Evolutionary conservation across 1,140 invertebrate species (phyloP).

Genomic region (Vollenhovia emeryi): DNA sequence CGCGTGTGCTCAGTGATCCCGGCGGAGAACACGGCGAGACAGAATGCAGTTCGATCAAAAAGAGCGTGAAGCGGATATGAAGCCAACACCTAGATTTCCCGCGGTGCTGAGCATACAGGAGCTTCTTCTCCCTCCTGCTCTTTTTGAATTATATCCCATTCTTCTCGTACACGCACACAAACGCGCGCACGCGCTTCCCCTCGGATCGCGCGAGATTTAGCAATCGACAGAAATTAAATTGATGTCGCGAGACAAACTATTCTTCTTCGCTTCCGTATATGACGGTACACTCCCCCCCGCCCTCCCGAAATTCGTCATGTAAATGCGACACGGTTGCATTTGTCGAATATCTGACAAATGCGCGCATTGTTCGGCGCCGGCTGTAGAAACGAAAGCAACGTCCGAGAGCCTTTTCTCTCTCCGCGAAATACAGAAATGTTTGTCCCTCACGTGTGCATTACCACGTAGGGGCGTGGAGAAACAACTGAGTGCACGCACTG

Average conservation of each 20-base stretch:
- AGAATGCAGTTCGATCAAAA: conserved; percentile 7
- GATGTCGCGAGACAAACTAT: neutral
- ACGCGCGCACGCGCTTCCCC: neutral
- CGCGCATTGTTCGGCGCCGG: neutral
- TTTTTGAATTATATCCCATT: conserved; percentile 7
- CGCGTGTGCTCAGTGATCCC: neutral
- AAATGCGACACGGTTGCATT: neutral
- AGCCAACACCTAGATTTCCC: conserved; percentile 7
- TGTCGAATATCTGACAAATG: conserved; percentile 27
- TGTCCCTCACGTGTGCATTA: conserved; percentile 31
- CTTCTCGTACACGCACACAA: neutral
- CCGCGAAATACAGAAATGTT: conserved; percentile 34
- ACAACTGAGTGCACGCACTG: conserved; percentile 34
- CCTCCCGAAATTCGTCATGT: neutral
- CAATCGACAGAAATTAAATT: conserved; percentile 18
- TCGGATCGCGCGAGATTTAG: neutral
- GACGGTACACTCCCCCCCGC: neutral
- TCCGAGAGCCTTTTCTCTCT: conserved; percentile 27
- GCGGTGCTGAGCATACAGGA: neutral
- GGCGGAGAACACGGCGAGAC: neutral
- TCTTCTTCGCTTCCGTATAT: neutral
- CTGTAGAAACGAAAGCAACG: neutral
- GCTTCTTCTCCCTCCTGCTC: neutral
- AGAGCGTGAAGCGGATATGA: neutral
- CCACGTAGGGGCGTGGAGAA: conserved; percentile 8